A percentile compares a stretch with the other conserved stretches of the same genome.
Evolutionary conservation across 2,113 vertebrate species (phyloP).

Genomic region (Osmerus mordax): DNA sequence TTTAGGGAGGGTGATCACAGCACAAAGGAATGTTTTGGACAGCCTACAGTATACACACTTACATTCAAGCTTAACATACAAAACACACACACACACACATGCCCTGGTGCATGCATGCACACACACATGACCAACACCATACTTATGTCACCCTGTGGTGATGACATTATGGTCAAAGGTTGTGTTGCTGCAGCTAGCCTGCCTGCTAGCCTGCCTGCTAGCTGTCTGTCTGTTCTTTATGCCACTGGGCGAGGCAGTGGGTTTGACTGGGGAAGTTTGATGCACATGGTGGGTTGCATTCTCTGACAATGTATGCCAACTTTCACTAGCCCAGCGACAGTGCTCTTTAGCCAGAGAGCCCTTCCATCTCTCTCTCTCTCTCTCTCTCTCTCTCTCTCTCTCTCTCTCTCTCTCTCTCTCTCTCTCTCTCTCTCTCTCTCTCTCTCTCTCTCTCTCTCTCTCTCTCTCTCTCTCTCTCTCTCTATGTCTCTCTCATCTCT

Average conservation of each 20-base stretch:
- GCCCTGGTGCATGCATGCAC: constrained; percentile 29
- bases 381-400: not conserved
- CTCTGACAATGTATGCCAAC: constrained; percentile 19
- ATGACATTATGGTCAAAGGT: constrained; percentile 38
- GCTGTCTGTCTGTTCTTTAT: constrained; percentile 35
- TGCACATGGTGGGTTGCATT: constrained; percentile 20
- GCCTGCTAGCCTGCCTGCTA: constrained; percentile 25
- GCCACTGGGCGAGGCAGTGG: constrained; percentile 23
- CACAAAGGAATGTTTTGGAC: constrained; percentile 58
- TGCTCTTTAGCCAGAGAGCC: not conserved
- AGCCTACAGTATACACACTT: constrained; percentile 27
- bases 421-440: too few relatives aligned
- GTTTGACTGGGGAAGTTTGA: constrained; percentile 19
- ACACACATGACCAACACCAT: constrained; percentile 4
- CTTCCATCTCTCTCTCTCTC: not conserved
- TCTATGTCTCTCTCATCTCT: too few relatives aligned
- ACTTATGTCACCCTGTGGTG: constrained; percentile 8
- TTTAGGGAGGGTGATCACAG: constrained; percentile 59
- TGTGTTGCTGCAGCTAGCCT: constrained; percentile 37
- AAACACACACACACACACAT: constrained; percentile 4
- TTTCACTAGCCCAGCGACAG: too few relatives aligned
- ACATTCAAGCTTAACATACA: not conserved
- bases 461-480: constrained; percentile 13
- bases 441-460: constrained; percentile 23
- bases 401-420: too few relatives aligned